Percentiles rank a stretch among this genome's conserved stretches.
These are phyloP conservation scores for Drosophila subquinaria DNA, from an alignment of 2,888 invertebrate species.

Conservation along the genomic window DNA sequence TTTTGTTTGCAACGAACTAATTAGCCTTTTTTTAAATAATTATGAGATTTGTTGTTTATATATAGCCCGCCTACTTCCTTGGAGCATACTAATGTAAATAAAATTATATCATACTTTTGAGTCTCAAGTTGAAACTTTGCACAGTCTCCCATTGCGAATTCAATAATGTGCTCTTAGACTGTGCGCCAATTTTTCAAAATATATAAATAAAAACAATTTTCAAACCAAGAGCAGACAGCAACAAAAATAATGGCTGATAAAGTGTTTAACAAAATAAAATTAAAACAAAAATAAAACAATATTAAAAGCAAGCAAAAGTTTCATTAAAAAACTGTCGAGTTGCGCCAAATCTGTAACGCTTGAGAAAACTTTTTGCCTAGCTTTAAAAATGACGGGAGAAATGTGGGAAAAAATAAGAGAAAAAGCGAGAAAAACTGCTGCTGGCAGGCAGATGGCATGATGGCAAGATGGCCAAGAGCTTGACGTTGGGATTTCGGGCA, in stretches of 20 bases:
- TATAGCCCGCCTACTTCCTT: no score
- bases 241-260: slow-evolving; percentile 53
- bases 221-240: slow-evolving; percentile 19
- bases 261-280: slow-evolving; percentile 45
- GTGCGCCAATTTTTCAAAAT: background rate
- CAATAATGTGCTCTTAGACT: background rate
- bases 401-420: slow-evolving; percentile 3
- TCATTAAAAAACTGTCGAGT: slow-evolving; percentile 56
- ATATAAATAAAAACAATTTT: slow-evolving; percentile 19
- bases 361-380: slow-evolving; percentile 41
- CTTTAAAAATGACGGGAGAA: slow-evolving; percentile 28
- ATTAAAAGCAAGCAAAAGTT: slow-evolving; percentile 55
- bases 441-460: slow-evolving; percentile 13
- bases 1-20: no score
- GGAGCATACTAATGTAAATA: background rate
- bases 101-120: background rate
- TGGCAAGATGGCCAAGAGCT: slow-evolving; percentile 23
- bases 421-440: slow-evolving; percentile 20
- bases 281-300: slow-evolving; percentile 12
- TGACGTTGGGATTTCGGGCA: slow-evolving; percentile 30
- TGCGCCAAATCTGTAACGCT: slow-evolving; percentile 30
- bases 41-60: no score
- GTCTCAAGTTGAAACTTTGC: background rate
- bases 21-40: no score
- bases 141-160: slow-evolving; percentile 1